Percentiles rank a stretch among this genome's conserved stretches.
phyloP scores from a whole-genome alignment of 2,113 vertebrate genomes.

The Nesoenas mayeri region DNA sequence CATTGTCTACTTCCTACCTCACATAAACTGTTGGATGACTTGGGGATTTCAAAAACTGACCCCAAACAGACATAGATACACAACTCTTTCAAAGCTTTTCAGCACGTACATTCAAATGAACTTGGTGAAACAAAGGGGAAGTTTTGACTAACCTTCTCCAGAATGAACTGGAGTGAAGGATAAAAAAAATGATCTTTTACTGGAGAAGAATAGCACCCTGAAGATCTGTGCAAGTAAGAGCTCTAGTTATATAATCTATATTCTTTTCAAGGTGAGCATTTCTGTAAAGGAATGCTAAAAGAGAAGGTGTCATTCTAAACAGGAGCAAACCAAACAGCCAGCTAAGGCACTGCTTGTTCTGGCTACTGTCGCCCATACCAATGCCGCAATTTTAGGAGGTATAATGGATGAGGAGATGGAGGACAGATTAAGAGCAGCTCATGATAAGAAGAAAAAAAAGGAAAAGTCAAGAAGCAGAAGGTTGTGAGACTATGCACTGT shows the following conservation, averaged over 20 bases:
- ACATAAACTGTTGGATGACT: neutral
- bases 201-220: neutral
- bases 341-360: neutral
- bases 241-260: neutral
- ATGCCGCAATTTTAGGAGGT: neutral
- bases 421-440: neutral
- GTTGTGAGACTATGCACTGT: neutral
- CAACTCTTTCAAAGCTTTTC: neutral
- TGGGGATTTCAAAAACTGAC: neutral
- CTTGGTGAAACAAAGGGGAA: neutral
- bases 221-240: neutral
- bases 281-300: neutral
- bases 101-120: neutral
- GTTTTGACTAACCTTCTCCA: neutral
- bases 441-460: neutral
- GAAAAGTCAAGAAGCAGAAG: neutral
- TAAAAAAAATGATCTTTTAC: neutral
- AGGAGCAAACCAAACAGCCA: neutral
- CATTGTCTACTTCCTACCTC: neutral
- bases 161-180: neutral
- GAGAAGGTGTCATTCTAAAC: neutral
- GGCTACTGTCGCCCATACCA: neutral
- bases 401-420: neutral
- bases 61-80: neutral
- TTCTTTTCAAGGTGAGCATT: neutral